Evolutionary conservation across 2,113 vertebrate species (phyloP).

Genomic region (Tetraodon nigroviridis): DNA sequence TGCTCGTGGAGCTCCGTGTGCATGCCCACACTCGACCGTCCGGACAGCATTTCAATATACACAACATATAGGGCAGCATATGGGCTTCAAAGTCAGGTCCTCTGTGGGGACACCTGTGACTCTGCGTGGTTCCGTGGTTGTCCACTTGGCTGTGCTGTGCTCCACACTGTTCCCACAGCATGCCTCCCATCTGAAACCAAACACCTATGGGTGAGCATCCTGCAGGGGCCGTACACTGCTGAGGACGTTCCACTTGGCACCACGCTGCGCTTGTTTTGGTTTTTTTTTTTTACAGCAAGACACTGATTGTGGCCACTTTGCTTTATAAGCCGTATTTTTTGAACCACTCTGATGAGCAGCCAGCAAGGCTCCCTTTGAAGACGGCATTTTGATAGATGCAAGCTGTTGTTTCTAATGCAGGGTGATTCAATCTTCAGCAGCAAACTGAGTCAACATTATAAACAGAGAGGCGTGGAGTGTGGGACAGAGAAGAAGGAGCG

Average conservation of each 20-base stretch:
- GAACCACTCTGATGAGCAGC: conserved; percentile 20
- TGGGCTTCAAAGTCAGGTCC: conserved; percentile 22
- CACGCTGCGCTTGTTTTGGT: conserved; percentile 3
- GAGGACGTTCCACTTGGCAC: conserved; percentile 34
- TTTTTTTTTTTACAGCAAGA: conserved; percentile 4
- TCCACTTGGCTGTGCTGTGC: conserved; percentile 76
- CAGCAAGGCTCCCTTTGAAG: conserved; percentile 23
- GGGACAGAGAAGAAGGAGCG: conserved; percentile 54
- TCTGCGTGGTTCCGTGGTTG: conserved; percentile 64
- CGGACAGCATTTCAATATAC: neutral
- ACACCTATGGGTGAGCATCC: conserved; percentile 61
- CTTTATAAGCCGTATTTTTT: conserved; percentile 3
- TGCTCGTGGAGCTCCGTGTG: neutral
- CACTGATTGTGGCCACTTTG: neutral
- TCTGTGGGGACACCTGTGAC: conserved; percentile 56
- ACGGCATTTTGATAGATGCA: conserved; percentile 28
- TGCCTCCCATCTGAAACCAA: conserved; percentile 62
- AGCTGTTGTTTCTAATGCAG: conserved; percentile 38
- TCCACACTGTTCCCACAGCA: conserved; percentile 70
- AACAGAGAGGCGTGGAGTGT: conserved; percentile 63
- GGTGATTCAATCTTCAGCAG: conserved; percentile 60
- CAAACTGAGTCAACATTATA: conserved; percentile 65
- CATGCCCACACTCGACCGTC: conserved; percentile 1
- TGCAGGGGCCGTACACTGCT: conserved; percentile 32
- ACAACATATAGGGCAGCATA: conserved; percentile 1